Conservation (phyloP, 2,113 vertebrate species). For the Uropsilus gracilis region DNA sequence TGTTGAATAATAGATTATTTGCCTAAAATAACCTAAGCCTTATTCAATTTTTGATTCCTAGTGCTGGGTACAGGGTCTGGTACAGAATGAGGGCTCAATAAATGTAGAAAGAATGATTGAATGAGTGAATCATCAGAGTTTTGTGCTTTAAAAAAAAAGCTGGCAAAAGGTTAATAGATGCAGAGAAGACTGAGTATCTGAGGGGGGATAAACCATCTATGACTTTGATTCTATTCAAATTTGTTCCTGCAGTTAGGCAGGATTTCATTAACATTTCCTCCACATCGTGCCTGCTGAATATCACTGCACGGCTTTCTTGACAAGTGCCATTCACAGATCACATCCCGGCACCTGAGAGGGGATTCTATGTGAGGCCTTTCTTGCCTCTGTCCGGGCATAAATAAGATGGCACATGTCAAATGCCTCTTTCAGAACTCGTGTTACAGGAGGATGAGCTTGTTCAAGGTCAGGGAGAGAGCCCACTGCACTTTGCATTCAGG, state of each 20-base stretch:
- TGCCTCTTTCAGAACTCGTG: conserved; percentile 13
- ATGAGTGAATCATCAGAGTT: conserved; percentile 65
- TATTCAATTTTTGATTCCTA: conserved; percentile 27
- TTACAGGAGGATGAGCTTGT: background rate
- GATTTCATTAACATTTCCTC: conserved; percentile 77
- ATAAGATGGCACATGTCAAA: conserved; percentile 63
- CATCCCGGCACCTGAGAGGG: conserved; percentile 26
- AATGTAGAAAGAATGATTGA: conserved; percentile 66
- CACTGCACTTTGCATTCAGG: conserved; percentile 59
- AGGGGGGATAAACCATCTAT: conserved; percentile 59
- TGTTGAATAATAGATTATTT: conserved; percentile 58
- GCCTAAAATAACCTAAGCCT: conserved; percentile 50
- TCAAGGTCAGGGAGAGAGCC: conserved; percentile 54
- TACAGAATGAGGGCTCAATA: conserved; percentile 21
- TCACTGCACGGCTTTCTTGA: conserved; percentile 61
- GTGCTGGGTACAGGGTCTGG: background rate
- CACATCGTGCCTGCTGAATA: conserved; percentile 53
- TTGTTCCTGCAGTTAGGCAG: conserved; percentile 67
- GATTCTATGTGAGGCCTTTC: background rate
- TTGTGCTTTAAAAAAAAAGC: conserved; percentile 37
- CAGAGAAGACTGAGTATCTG: conserved; percentile 63
- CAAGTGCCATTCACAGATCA: conserved; percentile 66
- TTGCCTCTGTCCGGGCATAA: conserved; percentile 41
- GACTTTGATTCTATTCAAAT: conserved; percentile 81
- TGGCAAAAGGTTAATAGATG: conserved; percentile 78